Percentiles rank a stretch among this genome's conserved stretches.
These are phyloP conservation scores for Drosophila histrio DNA, from an alignment of 2,888 invertebrate species.

Conservation along the genomic window DNA sequence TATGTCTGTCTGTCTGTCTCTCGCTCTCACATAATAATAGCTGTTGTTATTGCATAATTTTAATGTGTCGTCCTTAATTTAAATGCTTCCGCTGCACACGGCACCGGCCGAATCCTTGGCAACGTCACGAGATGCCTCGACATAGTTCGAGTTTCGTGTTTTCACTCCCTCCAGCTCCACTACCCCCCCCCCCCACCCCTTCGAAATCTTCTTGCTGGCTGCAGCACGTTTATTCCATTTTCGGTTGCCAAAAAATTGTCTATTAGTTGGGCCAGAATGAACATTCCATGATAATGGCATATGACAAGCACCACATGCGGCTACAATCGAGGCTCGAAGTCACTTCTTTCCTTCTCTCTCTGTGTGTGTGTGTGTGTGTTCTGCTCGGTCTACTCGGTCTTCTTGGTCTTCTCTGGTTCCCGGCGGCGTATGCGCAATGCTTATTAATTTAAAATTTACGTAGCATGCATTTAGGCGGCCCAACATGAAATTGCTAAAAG, in stretches of 20 bases:
- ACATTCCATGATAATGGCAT: conserved; percentile 77
- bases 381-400: not conserved
- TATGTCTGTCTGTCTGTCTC: not conserved
- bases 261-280: conserved; percentile 78
- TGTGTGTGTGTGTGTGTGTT: not conserved
- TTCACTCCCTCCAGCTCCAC: not conserved
- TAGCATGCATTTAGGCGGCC: conserved; percentile 63
- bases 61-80: conserved; percentile 82
- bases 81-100: conserved; percentile 81
- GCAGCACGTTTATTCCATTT: conserved; percentile 58
- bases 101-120: conserved; percentile 70
- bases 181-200: not conserved
- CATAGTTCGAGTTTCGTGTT: conserved; percentile 40
- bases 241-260: conserved; percentile 80
- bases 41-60: conserved; percentile 81
- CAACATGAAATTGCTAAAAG: conserved; percentile 50
- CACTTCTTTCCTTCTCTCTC: not conserved
- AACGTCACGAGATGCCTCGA: conserved; percentile 67
- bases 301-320: conserved; percentile 79
- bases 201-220: conserved; percentile 14
- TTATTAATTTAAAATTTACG: conserved; percentile 80
- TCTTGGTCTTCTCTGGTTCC: not conserved
- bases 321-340: conserved; percentile 47
- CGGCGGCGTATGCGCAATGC: conserved; percentile 58
- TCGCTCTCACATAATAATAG: conserved; percentile 58